These are phyloP conservation scores for Danaus melanippus DNA, from an alignment of 1,140 invertebrate species.

Conservation along the genomic window DNA sequence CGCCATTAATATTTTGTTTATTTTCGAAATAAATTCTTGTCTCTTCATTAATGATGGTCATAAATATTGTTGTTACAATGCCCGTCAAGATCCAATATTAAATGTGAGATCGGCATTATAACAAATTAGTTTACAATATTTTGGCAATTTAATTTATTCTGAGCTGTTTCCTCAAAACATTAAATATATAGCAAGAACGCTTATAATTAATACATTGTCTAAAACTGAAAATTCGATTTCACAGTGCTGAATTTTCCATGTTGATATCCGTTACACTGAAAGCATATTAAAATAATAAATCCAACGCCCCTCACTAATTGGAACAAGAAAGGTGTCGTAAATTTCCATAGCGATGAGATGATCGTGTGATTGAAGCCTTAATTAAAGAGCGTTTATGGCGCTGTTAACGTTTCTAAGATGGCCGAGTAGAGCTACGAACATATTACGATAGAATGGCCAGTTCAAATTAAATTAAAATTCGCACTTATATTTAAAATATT, in stretches of 20 bases:
- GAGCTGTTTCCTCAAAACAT: slow-evolving; percentile 5
- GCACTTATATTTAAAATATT: too few species aligned
- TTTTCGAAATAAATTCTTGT: too few species aligned
- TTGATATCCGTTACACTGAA: too few species aligned
- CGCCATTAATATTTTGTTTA: too few species aligned
- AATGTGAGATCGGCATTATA: slow-evolving; percentile 6
- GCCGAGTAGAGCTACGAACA: slow-evolving; percentile 24
- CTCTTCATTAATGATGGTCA: too few species aligned
- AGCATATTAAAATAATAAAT: slow-evolving; percentile 5
- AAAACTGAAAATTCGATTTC: too few species aligned
- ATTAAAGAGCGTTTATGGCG: slow-evolving; percentile 62
- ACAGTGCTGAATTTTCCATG: too few species aligned
- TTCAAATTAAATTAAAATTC: too few species aligned
- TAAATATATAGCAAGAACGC: too few species aligned
- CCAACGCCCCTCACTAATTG: slow-evolving; percentile 35
- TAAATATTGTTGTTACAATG: neutral
- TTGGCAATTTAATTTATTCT: slow-evolving; percentile 16
- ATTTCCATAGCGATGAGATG: slow-evolving; percentile 33
- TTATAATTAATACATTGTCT: too few species aligned
- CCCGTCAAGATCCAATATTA: slow-evolving; percentile 1
- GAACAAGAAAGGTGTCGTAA: slow-evolving; percentile 34
- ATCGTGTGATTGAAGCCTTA: slow-evolving; percentile 47
- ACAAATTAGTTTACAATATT: slow-evolving; percentile 17
- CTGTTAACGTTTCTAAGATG: slow-evolving; percentile 51
- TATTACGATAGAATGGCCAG: slow-evolving; percentile 14